phyloP scores from a whole-genome alignment of 1,140 invertebrate genomes.

The Neodiprion pinetum region DNA sequence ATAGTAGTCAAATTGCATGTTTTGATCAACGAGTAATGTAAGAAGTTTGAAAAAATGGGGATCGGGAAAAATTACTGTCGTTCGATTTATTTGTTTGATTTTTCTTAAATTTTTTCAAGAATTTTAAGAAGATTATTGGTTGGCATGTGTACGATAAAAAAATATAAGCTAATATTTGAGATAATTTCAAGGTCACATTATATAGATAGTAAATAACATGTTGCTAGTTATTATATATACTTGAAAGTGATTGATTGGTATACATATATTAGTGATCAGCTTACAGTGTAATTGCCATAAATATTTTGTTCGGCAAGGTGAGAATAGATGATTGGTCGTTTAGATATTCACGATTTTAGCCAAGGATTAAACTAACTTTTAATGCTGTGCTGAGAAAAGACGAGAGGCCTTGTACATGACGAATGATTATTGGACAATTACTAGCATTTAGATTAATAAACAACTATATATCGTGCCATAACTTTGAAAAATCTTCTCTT shows the following conservation, averaged over 20 bases:
- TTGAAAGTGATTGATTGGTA: slow-evolving; percentile 25
- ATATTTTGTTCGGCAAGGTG: background rate
- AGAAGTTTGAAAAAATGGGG: background rate
- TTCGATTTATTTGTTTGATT: background rate
- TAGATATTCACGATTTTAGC: background rate
- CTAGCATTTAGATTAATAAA: slow-evolving; percentile 22
- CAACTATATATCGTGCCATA: slow-evolving; percentile 49
- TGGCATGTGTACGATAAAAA: background rate
- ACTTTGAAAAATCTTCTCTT: slow-evolving; percentile 19
- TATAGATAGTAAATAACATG: background rate
- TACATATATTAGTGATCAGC: slow-evolving; percentile 10
- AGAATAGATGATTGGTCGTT: slow-evolving; percentile 2
- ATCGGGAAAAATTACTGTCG: background rate
- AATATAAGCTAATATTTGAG: background rate
- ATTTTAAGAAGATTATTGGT: background rate
- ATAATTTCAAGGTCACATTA: background rate
- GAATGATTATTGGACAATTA: slow-evolving; percentile 32
- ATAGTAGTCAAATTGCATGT: background rate
- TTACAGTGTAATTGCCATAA: slow-evolving; percentile 19
- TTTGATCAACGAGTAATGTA: background rate
- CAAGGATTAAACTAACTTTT: background rate
- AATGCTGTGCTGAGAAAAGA: slow-evolving; percentile 16
- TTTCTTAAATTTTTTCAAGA: background rate
- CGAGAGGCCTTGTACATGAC: slow-evolving; percentile 29
- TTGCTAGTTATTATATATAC: background rate